Conservation (phyloP, 2,113 vertebrate genomes). For the Urocynchramus pylzowi region DNA sequence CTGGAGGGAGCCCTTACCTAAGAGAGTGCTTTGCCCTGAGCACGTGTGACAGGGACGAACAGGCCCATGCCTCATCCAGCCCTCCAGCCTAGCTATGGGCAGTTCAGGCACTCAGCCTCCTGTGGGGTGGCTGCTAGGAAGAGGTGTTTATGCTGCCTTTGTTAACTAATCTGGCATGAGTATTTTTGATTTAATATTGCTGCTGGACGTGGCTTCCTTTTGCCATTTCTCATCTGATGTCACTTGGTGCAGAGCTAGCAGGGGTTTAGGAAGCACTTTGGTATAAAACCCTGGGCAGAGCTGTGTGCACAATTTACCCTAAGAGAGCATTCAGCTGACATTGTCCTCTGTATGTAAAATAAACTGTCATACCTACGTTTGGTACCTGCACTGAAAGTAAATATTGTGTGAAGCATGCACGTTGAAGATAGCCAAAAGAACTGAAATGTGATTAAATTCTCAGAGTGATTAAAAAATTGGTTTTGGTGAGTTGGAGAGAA, state of each 20-base stretch:
- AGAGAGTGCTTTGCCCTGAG: background rate
- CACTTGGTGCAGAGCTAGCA: background rate
- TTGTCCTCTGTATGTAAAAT: background rate
- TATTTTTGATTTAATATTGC: background rate
- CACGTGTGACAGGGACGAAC: background rate
- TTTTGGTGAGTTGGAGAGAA: conserved; percentile 22
- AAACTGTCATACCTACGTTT: background rate
- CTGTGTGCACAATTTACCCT: background rate
- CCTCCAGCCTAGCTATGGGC: background rate
- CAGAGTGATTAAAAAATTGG: conserved; percentile 14
- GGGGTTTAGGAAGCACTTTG: background rate
- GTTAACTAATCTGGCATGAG: background rate
- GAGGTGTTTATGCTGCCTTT: background rate
- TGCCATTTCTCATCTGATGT: background rate
- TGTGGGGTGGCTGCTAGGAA: background rate
- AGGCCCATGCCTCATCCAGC: background rate
- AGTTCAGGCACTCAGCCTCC: background rate
- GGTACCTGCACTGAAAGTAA: conserved; percentile 5
- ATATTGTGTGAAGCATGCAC: background rate
- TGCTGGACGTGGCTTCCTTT: background rate
- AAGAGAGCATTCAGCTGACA: background rate
- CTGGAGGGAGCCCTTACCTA: background rate
- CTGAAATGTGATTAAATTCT: conserved; percentile 37
- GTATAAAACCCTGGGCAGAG: background rate
- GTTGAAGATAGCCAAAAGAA: conserved; percentile 7